Evolutionary conservation across 2,888 invertebrate genomes (phyloP).

Genomic region (Zaprionus obscuricornis): DNA sequence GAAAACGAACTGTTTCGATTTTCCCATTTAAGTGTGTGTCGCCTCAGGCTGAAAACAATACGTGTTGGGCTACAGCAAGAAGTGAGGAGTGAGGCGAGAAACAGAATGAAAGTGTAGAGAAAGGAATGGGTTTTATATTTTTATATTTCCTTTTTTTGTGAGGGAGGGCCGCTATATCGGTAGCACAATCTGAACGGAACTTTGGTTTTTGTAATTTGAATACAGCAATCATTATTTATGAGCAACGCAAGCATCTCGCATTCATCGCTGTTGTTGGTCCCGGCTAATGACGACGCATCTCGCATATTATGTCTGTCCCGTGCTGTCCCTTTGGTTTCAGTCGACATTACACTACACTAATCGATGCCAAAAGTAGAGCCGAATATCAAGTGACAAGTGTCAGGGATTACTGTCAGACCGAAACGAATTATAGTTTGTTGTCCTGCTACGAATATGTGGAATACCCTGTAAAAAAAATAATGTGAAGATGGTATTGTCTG

Average conservation of each 20-base stretch:
- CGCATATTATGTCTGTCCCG: no score
- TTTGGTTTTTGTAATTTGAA: constrained; percentile 60
- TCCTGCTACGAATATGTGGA: no score
- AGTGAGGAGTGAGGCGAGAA: neutral
- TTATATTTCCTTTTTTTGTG: no score
- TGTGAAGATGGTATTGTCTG: neutral
- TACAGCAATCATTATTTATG: constrained; percentile 69
- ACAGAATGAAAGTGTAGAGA: no score
- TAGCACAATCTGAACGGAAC: constrained; percentile 6
- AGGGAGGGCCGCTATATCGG: constrained; percentile 3
- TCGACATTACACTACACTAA: constrained; percentile 36
- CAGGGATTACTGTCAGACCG: constrained; percentile 1
- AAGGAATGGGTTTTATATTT: no score
- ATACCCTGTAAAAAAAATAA: constrained; percentile 21
- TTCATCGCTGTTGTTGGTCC: constrained; percentile 29
- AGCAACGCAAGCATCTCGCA: constrained; percentile 30
- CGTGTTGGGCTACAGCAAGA: neutral
- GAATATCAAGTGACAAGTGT: constrained; percentile 55
- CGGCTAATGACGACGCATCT: constrained; percentile 34
- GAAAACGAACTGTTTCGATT: constrained; percentile 33
- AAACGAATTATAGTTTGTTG: neutral
- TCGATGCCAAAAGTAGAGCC: constrained; percentile 50
- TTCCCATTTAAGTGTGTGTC: constrained; percentile 66
- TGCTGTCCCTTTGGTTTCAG: no score
- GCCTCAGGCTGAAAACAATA: constrained; percentile 42